phyloP scores from a whole-genome alignment of 2,888 invertebrate genomes.

The Terebella lapidaria region DNA sequence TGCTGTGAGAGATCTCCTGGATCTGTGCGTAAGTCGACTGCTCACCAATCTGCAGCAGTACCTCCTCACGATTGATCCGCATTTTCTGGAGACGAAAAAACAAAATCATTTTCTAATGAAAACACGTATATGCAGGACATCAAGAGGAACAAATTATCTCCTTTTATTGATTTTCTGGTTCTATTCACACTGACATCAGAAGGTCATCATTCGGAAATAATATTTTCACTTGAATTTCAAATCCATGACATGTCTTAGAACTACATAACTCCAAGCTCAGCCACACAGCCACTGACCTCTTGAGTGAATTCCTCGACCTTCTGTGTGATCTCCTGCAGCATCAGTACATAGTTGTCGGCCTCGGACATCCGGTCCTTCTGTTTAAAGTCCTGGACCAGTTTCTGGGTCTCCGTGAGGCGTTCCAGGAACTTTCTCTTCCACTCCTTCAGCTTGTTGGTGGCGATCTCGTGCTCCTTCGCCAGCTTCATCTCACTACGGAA shows the following conservation, averaged over 20 bases:
- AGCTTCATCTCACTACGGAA: constrained; percentile 43
- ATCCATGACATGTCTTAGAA: too few relatives aligned
- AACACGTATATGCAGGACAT: neutral
- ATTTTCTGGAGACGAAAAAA: constrained; percentile 9
- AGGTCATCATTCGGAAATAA: too few relatives aligned
- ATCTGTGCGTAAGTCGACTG: constrained; percentile 44
- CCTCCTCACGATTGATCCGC: constrained; percentile 46
- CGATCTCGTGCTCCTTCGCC: constrained; percentile 45
- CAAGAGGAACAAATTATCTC: neutral
- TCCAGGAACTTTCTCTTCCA: constrained; percentile 20
- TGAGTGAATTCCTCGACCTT: constrained; percentile 41
- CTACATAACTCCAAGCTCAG: too few relatives aligned
- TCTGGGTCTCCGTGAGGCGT: constrained; percentile 8
- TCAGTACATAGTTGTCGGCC: constrained; percentile 41
- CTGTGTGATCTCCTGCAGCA: constrained; percentile 38
- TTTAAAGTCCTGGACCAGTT: constrained; percentile 42
- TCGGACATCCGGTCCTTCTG: constrained; percentile 48
- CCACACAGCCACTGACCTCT: constrained; percentile 38
- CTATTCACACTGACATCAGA: too few relatives aligned
- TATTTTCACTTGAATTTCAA: too few relatives aligned
- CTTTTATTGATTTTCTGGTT: too few relatives aligned
- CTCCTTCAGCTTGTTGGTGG: constrained; percentile 38
- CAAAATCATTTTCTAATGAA: neutral
- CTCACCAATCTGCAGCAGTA: constrained; percentile 39
- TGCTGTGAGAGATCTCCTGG: constrained; percentile 35